Conservation (phyloP, 2,888 invertebrate species). For the Coleophora flavipennella region DNA sequence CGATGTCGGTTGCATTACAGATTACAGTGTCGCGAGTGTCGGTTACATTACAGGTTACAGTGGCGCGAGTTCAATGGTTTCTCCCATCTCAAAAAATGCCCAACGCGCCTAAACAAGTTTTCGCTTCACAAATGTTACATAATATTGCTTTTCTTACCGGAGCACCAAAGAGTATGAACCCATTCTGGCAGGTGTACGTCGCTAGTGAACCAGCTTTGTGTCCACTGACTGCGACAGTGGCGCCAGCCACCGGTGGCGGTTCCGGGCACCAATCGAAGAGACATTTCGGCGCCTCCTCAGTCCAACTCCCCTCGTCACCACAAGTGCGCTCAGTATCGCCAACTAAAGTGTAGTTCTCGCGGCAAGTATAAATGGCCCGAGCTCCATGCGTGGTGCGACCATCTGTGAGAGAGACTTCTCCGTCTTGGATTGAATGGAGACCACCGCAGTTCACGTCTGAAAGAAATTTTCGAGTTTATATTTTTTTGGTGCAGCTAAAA, state of each 20-base stretch:
- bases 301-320: slow-evolving; percentile 82
- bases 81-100: too few species aligned
- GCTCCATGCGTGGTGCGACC: slow-evolving; percentile 86
- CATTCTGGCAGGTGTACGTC: slow-evolving; percentile 85
- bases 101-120: too few species aligned
- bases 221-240: slow-evolving; percentile 79
- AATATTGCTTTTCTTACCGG: slow-evolving; percentile 68
- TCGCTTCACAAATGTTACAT: background rate
- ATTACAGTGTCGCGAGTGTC: too few species aligned
- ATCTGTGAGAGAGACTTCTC: slow-evolving; percentile 77
- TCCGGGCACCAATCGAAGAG: slow-evolving; percentile 91
- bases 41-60: too few species aligned
- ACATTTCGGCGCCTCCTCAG: slow-evolving; percentile 84
- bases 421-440: slow-evolving; percentile 79
- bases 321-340: slow-evolving; percentile 82
- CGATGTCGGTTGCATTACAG: too few species aligned
- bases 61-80: too few species aligned
- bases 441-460: slow-evolving; percentile 87
- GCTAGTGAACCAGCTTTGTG: slow-evolving; percentile 86
- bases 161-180: slow-evolving; percentile 87
- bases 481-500: too few species aligned
- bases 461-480: background rate
- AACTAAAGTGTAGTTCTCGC: slow-evolving; percentile 88
- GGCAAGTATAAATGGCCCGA: slow-evolving; percentile 82
- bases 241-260: slow-evolving; percentile 84